Evolutionary conservation across 2,113 vertebrate species (phyloP), one percentile per base, ranked within the genome.

Genomic region (Brachyhypopomus gauderio): DNA sequence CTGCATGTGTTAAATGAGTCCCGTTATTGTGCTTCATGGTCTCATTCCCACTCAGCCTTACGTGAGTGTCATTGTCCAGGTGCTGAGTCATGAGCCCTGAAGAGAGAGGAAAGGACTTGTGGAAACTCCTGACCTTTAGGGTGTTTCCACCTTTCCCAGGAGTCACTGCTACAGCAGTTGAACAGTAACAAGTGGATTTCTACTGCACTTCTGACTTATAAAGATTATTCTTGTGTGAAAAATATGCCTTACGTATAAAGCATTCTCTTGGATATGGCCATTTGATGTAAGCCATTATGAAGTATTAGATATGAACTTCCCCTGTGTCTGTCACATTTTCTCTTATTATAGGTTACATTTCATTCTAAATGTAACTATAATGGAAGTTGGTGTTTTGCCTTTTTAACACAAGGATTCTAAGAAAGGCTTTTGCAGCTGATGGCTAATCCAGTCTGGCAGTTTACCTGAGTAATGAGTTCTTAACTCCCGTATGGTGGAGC

Each of bases 11-110:
- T 74, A 34, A 75, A 75, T 48, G 60, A 69, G 52, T 64, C 9
- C 38, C 2, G 8, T 11, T 14, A 20, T 77, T 72, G 71, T 72
- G 20, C 67, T 73, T 77, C 70, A 25, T 69, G 30, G 77, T 48
- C 36, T 77, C 6, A 3, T 74, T 84, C 72, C 45, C 72, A 59
- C n/a, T 12, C n/a, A 80, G 59, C 11, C 79, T 84, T 84, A 38
- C 1, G 83, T 85, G 79, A 81, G 75, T 62, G 69, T 67, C 77
- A 74, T 70, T 63, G 19, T 71, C 59, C 59, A 73, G 12, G 9
- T 73, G 48, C 58, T 74, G 69, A 83, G 60, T 74, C 70, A 74
- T 9, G 23, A 19, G 12, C 34, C 48, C 58, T 73, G n/a, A 66
- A 64, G 20, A 45, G 1, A 4, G 52, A 52, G 2, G 52, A 52